Conservation (phyloP, 2,113 vertebrate genomes). For the Seriola dumerili region DNA sequence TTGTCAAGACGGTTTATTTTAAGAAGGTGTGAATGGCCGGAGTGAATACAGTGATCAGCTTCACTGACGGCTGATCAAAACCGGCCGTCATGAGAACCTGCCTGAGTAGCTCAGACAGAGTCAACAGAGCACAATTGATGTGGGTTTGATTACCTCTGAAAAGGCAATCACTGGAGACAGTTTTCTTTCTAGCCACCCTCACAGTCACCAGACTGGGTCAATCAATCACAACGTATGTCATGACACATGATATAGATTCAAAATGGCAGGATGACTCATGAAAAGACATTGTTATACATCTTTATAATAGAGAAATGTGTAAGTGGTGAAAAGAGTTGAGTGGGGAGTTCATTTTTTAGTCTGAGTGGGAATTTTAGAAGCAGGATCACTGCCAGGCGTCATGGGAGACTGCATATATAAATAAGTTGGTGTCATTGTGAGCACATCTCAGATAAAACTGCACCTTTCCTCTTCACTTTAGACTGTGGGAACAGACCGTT, state of each 20-base stretch:
- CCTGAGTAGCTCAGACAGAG: conserved; percentile 58
- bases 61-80: conserved; percentile 55
- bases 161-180: conserved; percentile 70
- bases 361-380: conserved; percentile 52
- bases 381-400: conserved; percentile 60
- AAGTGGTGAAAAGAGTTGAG: background rate
- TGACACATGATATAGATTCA: conserved; percentile 20
- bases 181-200: conserved; percentile 35
- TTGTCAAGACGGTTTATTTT: background rate
- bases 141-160: conserved; percentile 66
- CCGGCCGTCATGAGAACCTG: conserved; percentile 15
- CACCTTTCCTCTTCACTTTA: conserved; percentile 37
- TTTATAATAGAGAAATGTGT: background rate
- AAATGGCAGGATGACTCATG: conserved; percentile 13
- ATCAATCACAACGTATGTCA: conserved; percentile 55
- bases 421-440: conserved; percentile 63
- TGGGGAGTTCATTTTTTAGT: background rate
- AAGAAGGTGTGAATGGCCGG: conserved; percentile 36
- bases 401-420: conserved; percentile 80
- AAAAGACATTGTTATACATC: background rate
- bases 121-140: conserved; percentile 64
- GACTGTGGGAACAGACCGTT: conserved; percentile 71
- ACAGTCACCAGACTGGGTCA: conserved; percentile 54
- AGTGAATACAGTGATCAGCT: conserved; percentile 48
- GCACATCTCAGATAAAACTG: conserved; percentile 45